Evolutionary conservation across 2,797 vertebrate genomes (phyloP), one percentile per base, ranked within the genome.

Genomic region (Chaetophractus vellerosus): DNA sequence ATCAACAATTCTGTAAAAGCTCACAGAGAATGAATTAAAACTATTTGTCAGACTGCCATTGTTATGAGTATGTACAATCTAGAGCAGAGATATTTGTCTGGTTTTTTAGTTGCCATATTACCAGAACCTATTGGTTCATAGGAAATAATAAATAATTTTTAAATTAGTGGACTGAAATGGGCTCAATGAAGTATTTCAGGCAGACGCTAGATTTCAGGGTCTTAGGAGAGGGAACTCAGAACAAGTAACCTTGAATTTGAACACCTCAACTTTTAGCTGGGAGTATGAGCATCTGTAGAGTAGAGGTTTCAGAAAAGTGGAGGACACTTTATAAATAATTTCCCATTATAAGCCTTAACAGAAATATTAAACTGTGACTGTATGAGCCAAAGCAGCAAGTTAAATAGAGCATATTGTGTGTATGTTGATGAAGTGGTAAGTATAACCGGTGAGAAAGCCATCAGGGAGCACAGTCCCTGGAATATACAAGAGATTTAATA

Each of bases 281-380:
- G 28, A 52, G 16, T 92, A 14, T 45, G 36, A 90, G 24, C 15
- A 28, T 18, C 7, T 41, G 26, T 63, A 45, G 14, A 71, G 26
- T 16, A 14, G 57, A 74, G 36, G 24, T 85, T 86, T 66, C 10
- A 86, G 52, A 90, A 78, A 75, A 69, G 14, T 55, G 3, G 36
- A 78, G 7, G 38, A 41, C 1, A 26, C 63, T 36, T 66, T n/a
- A 18, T 33, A 63, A 31, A 50, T 12, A 31, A 59, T 45, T 71
- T 2, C 2, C 8, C 28, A 0, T 33, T 21, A 45, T 14, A 64
- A 12, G 1, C 1, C 7, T 75, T 59, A 33, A 31, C 3, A 66
- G 1, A 4, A 74, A 15, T 61, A 71, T 41, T 28, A n/a, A 87
- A 75, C 75, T 23, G 48, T n/a, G 19, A 28, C n/a, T 41, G 10